phyloP scores from a whole-genome alignment of 2,113 vertebrate genomes.

The Leptosomus discolor region DNA sequence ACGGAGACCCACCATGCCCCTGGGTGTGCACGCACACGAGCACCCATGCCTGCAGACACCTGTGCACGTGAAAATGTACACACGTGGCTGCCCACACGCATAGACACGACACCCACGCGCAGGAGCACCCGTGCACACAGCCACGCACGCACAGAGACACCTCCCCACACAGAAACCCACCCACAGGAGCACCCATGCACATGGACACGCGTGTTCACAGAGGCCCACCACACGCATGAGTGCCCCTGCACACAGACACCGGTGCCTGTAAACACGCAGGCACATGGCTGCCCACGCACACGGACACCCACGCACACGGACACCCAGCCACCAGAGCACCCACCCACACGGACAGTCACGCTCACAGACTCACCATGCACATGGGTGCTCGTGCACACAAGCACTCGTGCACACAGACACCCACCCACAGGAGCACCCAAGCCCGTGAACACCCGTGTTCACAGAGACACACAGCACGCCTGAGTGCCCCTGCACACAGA shows the following conservation, averaged over 20 bases:
- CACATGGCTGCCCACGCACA: too few relatives aligned
- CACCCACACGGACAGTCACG: background rate
- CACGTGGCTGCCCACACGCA: background rate
- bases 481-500: too few relatives aligned
- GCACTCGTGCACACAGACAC: too few relatives aligned
- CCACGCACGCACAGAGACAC: too few relatives aligned
- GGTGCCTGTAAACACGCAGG: too few relatives aligned
- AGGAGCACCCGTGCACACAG: too few relatives aligned
- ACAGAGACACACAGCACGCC: background rate
- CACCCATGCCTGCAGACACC: too few relatives aligned
- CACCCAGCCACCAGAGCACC: background rate
- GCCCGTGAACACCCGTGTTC: background rate
- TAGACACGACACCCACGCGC: background rate
- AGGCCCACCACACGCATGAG: background rate
- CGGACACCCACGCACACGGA: background rate
- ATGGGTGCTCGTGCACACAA: background rate
- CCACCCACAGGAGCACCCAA: fast-evolving
- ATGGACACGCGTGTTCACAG: background rate
- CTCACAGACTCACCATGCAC: too few relatives aligned
- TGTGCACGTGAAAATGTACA: too few relatives aligned
- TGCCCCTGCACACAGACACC: too few relatives aligned
- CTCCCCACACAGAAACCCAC: too few relatives aligned
- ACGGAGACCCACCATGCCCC: background rate
- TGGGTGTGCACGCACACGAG: too few relatives aligned
- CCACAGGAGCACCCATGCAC: fast-evolving